Evolutionary conservation across 1,140 invertebrate genomes (phyloP), one percentile per base, ranked within the genome.

Genomic region (Brachionus angularis): DNA sequence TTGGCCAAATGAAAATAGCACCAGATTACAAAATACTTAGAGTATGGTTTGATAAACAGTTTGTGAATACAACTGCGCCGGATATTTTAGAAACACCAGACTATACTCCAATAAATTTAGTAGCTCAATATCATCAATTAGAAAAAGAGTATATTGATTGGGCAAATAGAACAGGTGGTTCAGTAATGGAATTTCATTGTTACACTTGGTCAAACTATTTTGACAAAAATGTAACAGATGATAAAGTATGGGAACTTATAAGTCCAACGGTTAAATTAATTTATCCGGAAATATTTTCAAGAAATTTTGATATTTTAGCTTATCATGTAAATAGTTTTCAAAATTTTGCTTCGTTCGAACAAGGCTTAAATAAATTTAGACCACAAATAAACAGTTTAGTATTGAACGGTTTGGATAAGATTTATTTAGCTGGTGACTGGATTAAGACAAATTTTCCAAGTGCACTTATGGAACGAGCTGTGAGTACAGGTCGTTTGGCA

Each of bases 351-450:
- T 73, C 72, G n/a, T 73, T 71, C 18, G 33, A 55, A 36, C 42
- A 27, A 44, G 52, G 52, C n/a, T 12, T 73, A n/a, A 4, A 33
- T 10, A 14, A 71, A 18, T 23, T 23, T 5, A 53, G 72, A 36
- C 72, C 72, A 25, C 39, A 21, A 34, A 21, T 47, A 12, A 34
- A 67, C 29, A 47, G 14, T 18, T 67, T 67, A 4, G 27, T 14
- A 31, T 33, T 25, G 14, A 34, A 34, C 4, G 47, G 16, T 3
- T 16, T 67, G 18, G 27, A 46, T 25, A 58, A 49, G 34, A 33
- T 73, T 31, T 71, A 71, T 50, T 12, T 73, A n/a, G 72, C 72
- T 33, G 72, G 72, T 23, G 72, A 73, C 29, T 73, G 72, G 72
- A 25, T 73, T 21, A 31, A 36, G 10, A 73, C 72, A 12, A 18